phyloP scores from a whole-genome alignment of 2,888 invertebrate species.

The Syrphus vitripennis region DNA sequence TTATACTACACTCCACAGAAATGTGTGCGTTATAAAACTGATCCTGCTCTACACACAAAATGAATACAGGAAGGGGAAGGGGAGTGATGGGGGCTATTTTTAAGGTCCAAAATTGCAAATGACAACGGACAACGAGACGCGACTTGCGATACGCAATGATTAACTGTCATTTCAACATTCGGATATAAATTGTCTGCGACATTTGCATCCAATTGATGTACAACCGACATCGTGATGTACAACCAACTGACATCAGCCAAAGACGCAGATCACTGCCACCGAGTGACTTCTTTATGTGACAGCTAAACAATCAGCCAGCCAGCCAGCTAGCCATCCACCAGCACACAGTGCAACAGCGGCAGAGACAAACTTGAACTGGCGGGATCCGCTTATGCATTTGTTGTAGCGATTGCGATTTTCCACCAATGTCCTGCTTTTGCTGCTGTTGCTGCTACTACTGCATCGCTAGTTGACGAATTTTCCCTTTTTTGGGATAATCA shows the following conservation, averaged over 20 bases:
- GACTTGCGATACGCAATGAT: slow-evolving; percentile 68
- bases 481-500: slow-evolving; percentile 72
- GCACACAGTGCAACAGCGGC: too few relatives aligned
- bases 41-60: slow-evolving; percentile 22
- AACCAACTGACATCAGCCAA: slow-evolving; percentile 55
- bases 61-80: neutral
- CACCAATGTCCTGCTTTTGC: slow-evolving; percentile 48
- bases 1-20: slow-evolving; percentile 5
- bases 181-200: slow-evolving; percentile 73
- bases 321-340: too few relatives aligned
- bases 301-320: slow-evolving; percentile 57
- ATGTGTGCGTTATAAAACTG: slow-evolving; percentile 4
- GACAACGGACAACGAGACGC: slow-evolving; percentile 22
- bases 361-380: neutral
- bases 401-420: slow-evolving; percentile 36
- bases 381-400: slow-evolving; percentile 43
- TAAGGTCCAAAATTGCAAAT: slow-evolving; percentile 40
- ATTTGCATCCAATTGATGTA: slow-evolving; percentile 74
- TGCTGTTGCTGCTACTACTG: neutral
- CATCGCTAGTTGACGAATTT: slow-evolving; percentile 66
- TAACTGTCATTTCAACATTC: slow-evolving; percentile 70
- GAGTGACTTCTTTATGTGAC: slow-evolving; percentile 70
- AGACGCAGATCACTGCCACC: slow-evolving; percentile 63
- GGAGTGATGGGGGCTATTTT: slow-evolving; percentile 22
- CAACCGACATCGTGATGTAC: slow-evolving; percentile 72